Evolutionary conservation across 2,888 invertebrate genomes (phyloP).

Genomic region (Drosophila subquinaria): DNA sequence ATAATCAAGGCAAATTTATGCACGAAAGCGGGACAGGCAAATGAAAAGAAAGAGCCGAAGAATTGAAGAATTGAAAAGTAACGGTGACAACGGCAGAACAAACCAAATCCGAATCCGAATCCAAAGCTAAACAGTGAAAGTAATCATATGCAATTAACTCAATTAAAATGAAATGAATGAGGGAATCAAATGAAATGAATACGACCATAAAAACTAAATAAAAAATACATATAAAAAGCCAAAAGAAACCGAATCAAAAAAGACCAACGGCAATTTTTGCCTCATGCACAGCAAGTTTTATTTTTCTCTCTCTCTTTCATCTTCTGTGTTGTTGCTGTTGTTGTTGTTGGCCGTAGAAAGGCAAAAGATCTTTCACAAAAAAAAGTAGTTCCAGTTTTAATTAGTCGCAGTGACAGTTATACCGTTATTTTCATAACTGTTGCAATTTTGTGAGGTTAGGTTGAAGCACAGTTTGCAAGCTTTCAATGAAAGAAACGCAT

Average conservation of each 20-base stretch:
- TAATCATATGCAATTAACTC: conserved; percentile 66
- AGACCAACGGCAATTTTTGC: conserved; percentile 37
- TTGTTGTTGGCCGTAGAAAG: conserved; percentile 31
- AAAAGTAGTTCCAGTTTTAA: conserved; percentile 50
- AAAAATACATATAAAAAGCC: conserved; percentile 3
- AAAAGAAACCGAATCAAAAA: conserved; percentile 28
- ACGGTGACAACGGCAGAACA: conserved; percentile 36
- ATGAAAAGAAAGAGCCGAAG: conserved; percentile 2
- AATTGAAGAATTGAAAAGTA: conserved; percentile 21
- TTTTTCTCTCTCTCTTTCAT: neutral
- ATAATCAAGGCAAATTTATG: conserved; percentile 33
- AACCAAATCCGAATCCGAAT: neutral
- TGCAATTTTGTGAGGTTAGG: conserved; percentile 18
- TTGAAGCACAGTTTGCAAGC: neutral
- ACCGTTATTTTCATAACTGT: conserved; percentile 34
- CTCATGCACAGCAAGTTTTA: conserved; percentile 8
- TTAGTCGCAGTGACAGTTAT: conserved; percentile 51
- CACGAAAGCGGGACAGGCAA: conserved; percentile 45
- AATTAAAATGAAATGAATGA: conserved; percentile 62
- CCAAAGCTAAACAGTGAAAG: conserved; percentile 64
- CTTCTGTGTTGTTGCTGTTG: neutral
- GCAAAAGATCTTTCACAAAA: conserved; percentile 15
- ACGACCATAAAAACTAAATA: conserved; percentile 13
- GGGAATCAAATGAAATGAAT: conserved; percentile 47
- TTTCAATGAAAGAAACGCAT: neutral